These are phyloP conservation scores for Galaxea fascicularis DNA, from an alignment of 92 coral and sea anemone species.

Conservation along the genomic window DNA sequence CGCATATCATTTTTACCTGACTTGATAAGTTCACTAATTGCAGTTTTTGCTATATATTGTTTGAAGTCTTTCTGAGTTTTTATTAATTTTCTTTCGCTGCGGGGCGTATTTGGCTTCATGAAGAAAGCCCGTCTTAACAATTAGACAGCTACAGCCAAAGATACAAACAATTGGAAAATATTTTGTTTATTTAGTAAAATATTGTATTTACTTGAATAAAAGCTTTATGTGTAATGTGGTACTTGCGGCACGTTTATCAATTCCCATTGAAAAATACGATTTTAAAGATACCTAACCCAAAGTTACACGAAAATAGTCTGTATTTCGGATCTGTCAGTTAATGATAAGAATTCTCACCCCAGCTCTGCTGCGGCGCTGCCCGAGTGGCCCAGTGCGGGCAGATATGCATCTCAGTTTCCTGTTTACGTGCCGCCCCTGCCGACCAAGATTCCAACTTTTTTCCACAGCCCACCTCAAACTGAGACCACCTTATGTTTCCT, in stretches of 20 bases:
- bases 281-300: neutral
- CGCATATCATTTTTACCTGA: too few species aligned
- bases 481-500: neutral
- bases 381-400: too few species aligned
- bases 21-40: too few species aligned
- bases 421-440: neutral
- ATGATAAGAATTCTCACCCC: too few species aligned
- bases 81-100: neutral
- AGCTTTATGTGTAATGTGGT: slow-evolving; percentile 1
- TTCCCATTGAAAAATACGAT: neutral
- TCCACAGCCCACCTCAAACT: neutral
- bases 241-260: neutral
- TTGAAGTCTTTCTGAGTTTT: neutral
- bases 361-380: too few species aligned
- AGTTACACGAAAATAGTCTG: neutral
- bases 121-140: neutral
- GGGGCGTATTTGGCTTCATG: neutral
- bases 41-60: too few species aligned
- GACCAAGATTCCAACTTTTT: neutral
- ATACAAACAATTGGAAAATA: neutral
- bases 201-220: neutral
- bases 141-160: neutral
- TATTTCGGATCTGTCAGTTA: too few species aligned
- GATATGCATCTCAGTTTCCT: too few species aligned
- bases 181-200: neutral